Evolutionary conservation across 2,113 vertebrate species (phyloP), one percentile per base, ranked within the genome.

Genomic region (Piaya cayana): DNA sequence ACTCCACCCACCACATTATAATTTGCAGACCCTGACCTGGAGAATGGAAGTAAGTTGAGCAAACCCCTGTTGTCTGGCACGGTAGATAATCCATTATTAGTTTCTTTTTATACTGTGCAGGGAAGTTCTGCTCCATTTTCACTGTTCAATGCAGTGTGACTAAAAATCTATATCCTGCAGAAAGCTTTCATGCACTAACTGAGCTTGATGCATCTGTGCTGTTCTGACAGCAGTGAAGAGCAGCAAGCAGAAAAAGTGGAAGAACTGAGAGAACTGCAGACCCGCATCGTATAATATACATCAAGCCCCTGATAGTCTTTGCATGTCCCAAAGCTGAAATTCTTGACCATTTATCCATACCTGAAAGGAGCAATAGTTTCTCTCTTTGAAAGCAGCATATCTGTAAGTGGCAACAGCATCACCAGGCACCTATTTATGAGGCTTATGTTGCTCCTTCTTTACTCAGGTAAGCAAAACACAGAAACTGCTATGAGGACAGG

Each of bases 41-140:
- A 69, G 26, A 65, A 18, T 29, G 17, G 27, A 56, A 30, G 22
- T 39, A 92, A 91, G 90, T 69, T 82, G 37, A 93, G 50, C 43
- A 91, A 91, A 62, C 7, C 1, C 3, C 26, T 72, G 67, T 59
- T 78, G 45, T 92, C 93, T 82, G 50, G 25, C 32, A 83, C 74
- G 42, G 55, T 88, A 62, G 42, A 93, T 96, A 93, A 94, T 88
- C 34, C 50, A 80, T 82, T 84, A 43, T 88, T 82, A 82, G 49
- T 86, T 94, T 74, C 32, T 68, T 85, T 92, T 37, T n/a, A 45
- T 81, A 79, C 65, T 94, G 19, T 1, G 2, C 67, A 85, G 43
- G 15, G 43, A 17, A 85, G 32, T 68, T 76, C 39, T 93, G 30
- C 74, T 86, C 11, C 34, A 50, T 64, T 95, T 89, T 96, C 43